Percentiles rank a stretch among this genome's conserved stretches.
These are phyloP conservation scores for Allobates femoralis DNA, from an alignment of 2,797 vertebrate species.

Conservation along the genomic window DNA sequence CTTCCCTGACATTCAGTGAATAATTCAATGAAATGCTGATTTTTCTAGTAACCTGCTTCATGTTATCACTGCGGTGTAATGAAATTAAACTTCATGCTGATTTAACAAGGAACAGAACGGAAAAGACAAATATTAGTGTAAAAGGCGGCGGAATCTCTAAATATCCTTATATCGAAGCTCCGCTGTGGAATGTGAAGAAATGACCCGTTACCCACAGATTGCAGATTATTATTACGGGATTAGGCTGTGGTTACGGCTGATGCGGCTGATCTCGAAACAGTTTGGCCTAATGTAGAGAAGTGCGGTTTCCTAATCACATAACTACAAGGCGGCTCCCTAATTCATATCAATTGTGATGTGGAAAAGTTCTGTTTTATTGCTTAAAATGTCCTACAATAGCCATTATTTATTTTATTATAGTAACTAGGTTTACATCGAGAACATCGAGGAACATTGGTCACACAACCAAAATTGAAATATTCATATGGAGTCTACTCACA, in stretches of 20 bases:
- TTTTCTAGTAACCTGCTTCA: neutral
- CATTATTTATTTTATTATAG: too few relatives aligned
- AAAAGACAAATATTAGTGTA: slow-evolving; percentile 31
- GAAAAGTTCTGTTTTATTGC: neutral
- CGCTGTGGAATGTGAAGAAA: neutral
- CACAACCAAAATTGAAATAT: too few relatives aligned
- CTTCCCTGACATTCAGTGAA: neutral
- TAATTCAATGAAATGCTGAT: slow-evolving; percentile 5
- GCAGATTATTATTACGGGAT: neutral
- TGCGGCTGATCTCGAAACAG: neutral
- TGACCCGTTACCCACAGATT: slow-evolving; percentile 9
- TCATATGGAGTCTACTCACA: too few relatives aligned
- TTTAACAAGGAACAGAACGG: slow-evolving; percentile 12
- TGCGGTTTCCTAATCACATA: neutral
- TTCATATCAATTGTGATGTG: neutral
- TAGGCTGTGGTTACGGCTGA: slow-evolving; percentile 4
- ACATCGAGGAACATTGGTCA: too few relatives aligned
- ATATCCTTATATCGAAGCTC: neutral
- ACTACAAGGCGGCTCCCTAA: neutral
- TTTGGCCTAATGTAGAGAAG: neutral
- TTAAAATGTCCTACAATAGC: neutral
- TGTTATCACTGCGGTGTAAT: slow-evolving; percentile 11
- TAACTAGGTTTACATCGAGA: too few relatives aligned
- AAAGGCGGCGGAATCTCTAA: neutral
- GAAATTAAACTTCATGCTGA: neutral